phyloP scores from a whole-genome alignment of 2,888 invertebrate genomes.

The Parnassius orleans region DNA sequence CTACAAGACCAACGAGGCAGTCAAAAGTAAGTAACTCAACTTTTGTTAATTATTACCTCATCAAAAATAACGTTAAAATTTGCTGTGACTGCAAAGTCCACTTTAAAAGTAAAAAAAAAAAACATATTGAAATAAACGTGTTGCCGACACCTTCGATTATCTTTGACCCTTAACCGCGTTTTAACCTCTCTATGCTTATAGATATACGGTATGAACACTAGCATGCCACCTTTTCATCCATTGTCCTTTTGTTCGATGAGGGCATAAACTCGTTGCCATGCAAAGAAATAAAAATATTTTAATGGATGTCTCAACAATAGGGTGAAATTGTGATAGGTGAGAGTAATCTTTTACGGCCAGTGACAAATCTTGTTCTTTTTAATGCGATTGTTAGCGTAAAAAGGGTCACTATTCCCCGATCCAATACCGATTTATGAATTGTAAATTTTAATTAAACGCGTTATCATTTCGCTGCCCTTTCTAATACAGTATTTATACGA shows the following conservation, averaged over 20 bases:
- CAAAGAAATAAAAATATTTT: constrained; percentile 61
- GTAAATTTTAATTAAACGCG: constrained; percentile 45
- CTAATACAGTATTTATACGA: constrained; percentile 1
- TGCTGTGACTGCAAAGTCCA: not conserved
- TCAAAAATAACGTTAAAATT: too few species aligned
- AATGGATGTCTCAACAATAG: constrained; percentile 73
- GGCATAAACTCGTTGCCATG: constrained; percentile 70
- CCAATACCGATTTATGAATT: constrained; percentile 58
- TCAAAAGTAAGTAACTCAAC: too few species aligned
- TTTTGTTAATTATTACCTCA: too few species aligned
- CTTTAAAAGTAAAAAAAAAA: constrained; percentile 4
- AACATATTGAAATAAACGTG: constrained; percentile 1
- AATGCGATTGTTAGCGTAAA: constrained; percentile 62
- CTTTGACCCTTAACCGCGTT: constrained; percentile 49
- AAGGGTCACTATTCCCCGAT: constrained; percentile 60
- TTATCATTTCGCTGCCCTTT: constrained; percentile 23
- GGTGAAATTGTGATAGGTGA: constrained; percentile 79
- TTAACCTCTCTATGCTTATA: constrained; percentile 45
- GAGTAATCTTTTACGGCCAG: constrained; percentile 71
- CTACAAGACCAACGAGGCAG: too few species aligned
- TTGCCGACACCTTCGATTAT: constrained; percentile 39
- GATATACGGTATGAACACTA: constrained; percentile 61
- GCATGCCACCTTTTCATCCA: constrained; percentile 66
- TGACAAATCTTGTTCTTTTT: constrained; percentile 59
- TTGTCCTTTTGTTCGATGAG: constrained; percentile 64